phyloP scores from a whole-genome alignment of 2,797 vertebrate species.

The Acropternis orthonyx region DNA sequence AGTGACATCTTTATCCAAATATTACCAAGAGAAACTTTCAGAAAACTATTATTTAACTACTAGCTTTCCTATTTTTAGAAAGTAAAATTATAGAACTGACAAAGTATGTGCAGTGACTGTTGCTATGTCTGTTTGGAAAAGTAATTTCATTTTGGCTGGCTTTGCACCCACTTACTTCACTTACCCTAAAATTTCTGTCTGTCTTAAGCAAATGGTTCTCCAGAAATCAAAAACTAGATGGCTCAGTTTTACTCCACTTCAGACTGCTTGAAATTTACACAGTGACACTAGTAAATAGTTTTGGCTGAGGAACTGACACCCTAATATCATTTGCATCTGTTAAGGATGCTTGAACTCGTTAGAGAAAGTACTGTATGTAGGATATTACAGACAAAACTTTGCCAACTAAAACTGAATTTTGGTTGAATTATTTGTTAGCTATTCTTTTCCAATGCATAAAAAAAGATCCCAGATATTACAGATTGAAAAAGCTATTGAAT shows the following conservation, averaged over 20 bases:
- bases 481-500: not conserved
- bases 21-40: not conserved
- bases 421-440: not conserved
- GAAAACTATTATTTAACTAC: slow-evolving; percentile 5
- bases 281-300: not conserved
- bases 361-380: not conserved
- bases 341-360: not conserved
- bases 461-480: not conserved
- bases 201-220: not conserved
- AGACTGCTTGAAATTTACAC: not conserved
- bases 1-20: slow-evolving; percentile 37
- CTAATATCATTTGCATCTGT: not conserved
- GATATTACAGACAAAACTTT: not conserved
- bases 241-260: not conserved
- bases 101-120: not conserved
- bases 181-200: not conserved
- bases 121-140: slow-evolving; percentile 40
- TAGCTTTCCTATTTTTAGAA: slow-evolving; percentile 12
- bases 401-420: not conserved
- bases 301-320: not conserved
- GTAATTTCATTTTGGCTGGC: not conserved
- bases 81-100: slow-evolving; percentile 12
- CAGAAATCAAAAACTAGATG: not conserved
- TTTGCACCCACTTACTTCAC: not conserved
- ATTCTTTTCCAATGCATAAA: not conserved